Evolutionary conservation across 2,888 invertebrate genomes (phyloP).

Genomic region (Archaeoteleia sp.): DNA sequence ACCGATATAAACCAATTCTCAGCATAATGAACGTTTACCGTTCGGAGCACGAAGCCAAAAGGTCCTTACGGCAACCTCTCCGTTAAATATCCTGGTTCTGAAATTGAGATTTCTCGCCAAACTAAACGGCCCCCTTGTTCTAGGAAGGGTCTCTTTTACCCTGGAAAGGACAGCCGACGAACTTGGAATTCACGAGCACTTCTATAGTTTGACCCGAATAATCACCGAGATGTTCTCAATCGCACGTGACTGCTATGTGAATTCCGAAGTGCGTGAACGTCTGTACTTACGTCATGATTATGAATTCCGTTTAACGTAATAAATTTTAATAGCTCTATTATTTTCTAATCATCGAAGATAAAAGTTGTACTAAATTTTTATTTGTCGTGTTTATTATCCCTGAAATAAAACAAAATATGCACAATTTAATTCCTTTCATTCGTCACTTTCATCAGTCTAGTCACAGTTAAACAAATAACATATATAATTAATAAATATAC

Average conservation of each 20-base stretch:
- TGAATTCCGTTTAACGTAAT: too few relatives aligned
- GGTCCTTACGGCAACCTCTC: conserved; percentile 26
- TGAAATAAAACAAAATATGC: too few relatives aligned
- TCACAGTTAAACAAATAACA: too few relatives aligned
- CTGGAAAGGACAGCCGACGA: conserved; percentile 48
- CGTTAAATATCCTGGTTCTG: conserved; percentile 29
- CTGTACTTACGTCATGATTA: conserved; percentile 3
- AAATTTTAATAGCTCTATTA: too few relatives aligned
- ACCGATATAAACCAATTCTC: too few relatives aligned
- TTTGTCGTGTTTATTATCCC: too few relatives aligned
- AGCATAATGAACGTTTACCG: conserved; percentile 3
- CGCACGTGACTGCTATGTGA: conserved; percentile 36
- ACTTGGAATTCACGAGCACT: conserved; percentile 54
- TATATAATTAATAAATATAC: too few relatives aligned
- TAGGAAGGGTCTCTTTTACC: conserved; percentile 28
- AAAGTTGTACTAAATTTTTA: too few relatives aligned
- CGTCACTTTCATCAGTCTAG: too few relatives aligned
- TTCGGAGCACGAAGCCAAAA: conserved; percentile 25
- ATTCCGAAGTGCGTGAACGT: conserved; percentile 26
- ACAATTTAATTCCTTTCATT: too few relatives aligned
- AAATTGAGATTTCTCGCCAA: conserved; percentile 40
- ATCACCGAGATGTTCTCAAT: conserved; percentile 48
- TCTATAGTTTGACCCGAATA: conserved; percentile 53
- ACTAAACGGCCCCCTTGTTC: conserved; percentile 31
- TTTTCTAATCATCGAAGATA: too few relatives aligned